Base-by-base conservation (phyloP, 2,797 vertebrate genomes). In the Phataginus tricuspis region DNA sequence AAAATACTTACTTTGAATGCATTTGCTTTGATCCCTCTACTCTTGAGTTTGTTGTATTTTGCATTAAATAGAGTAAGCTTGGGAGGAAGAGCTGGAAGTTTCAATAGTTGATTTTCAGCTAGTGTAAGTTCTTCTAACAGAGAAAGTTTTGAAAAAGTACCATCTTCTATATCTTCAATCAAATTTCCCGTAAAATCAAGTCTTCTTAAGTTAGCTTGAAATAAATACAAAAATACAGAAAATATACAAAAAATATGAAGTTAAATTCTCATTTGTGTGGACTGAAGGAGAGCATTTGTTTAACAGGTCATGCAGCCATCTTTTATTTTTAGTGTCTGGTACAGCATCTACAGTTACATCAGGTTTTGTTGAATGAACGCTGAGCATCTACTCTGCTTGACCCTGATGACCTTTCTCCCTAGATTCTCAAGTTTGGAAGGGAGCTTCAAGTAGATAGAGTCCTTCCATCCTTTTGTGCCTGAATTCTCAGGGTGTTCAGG, bases 91-190 rank as follows among this genome's bases (percentile, higher is more conserved):
- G 98, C 98, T 14, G 99, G 99, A 96, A 99, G 99, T 97, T 99
- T 99, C 94, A 99, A 85, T 93, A 99, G 98, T 91, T 96, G 97
- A 97, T 99, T 99, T 98, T 99, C 99, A 86, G 99, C 99, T 94
- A 99, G 98, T 89, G 99, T 98, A 91, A 99, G 98, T 96, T 99
- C 99, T 98, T 99, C 99, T 95, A 99, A 96, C 74, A 99, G 68
- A 10, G 97, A 95, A 57, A 99, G 99, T 89, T 99, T 99, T 83
- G 99, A 98, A 97, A 99, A 99, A 14, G 99, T 99, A 19, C 99
- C 99, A 0, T 99, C 99, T 98, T 99, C 99, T 97, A 99, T 99
- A 97, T 99, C 99, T 93, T 99, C 99, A 98, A 99, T 99, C 82
- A 99, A 69, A 97, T 99, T 99, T 97, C 99, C 99, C 27, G 99